Percentiles rank a stretch among this genome's conserved stretches.
Evolutionary conservation across 2,888 invertebrate species (phyloP).

Genomic region (Quadroppia sp.): DNA sequence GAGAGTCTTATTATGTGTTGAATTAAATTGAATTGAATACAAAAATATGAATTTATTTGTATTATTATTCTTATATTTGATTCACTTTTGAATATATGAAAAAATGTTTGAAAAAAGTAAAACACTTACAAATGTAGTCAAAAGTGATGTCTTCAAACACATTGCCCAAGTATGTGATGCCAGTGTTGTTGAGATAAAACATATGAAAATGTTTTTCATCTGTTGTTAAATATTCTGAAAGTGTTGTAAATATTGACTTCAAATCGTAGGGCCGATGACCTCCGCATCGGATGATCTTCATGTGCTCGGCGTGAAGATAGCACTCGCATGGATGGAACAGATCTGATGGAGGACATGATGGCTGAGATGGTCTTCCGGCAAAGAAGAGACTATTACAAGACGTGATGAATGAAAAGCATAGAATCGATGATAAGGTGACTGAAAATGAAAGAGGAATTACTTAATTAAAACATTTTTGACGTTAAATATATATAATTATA

Average conservation of each 20-base stretch:
- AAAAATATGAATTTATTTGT: too few relatives aligned
- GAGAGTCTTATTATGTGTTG: too few relatives aligned
- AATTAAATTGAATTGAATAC: too few relatives aligned
- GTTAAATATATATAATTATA: not conserved
- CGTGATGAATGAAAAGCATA: not conserved
- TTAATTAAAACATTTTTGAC: not conserved
- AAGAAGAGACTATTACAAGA: not conserved
- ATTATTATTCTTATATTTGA: too few relatives aligned
- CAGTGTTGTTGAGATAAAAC: conserved; percentile 41
- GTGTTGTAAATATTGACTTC: conserved; percentile 25
- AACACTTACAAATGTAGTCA: conserved; percentile 40
- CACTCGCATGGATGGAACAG: conserved; percentile 41
- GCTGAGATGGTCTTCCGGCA: not conserved
- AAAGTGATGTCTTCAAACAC: conserved; percentile 41
- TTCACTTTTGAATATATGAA: too few relatives aligned
- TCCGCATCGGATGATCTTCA: conserved; percentile 37
- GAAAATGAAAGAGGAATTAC: not conserved
- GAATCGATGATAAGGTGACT: not conserved
- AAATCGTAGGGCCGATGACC: conserved; percentile 38
- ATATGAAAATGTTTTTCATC: conserved; percentile 42
- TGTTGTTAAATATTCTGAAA: conserved; percentile 9
- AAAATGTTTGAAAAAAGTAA: not conserved
- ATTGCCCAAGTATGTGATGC: conserved; percentile 30
- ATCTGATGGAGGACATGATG: conserved; percentile 41
- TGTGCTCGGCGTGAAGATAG: conserved; percentile 35